Base-by-base conservation (phyloP, 2,113 vertebrate genomes). In the Phalacrocorax aristotelis region DNA sequence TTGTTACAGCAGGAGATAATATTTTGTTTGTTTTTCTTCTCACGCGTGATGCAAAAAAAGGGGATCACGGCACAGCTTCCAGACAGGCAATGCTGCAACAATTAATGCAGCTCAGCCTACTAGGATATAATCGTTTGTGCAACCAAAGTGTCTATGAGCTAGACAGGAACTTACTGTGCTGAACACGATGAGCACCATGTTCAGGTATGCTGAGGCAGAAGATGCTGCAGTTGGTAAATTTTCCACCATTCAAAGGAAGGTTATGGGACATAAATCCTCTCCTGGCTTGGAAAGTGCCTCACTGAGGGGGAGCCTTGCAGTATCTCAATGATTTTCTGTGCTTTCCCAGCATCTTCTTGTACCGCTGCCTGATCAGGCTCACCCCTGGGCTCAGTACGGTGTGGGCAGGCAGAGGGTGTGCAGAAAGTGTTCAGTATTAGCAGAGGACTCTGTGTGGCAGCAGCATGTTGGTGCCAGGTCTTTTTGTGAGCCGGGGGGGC, bases 351-450 rank as follows among this genome's bases (percentile, higher is more conserved):
- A 61, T 49, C 55, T 79, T 19, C 36, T 85, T 9, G 49, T 36
- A 36, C 27, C 65, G 16, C 55, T 57, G 32, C 17, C 49, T 55
- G 74, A 16, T 57, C 54, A 27, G 0, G 12, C 5, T 61, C 34
- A 12, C 12, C 34, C 13, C 46, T 1, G 1, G 52, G 62, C 5
- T 90, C 1, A 0, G 10, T 38, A 9, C 0, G 0, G 23, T 38
- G 52, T 65, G 32, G 58, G 7, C 14, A 12, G 58, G 5, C 8
- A 9, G 29, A 22, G 11, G 23, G 6, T 25, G 74, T 51, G 57
- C 42, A 18, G 46, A 71, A 76, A 66, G 15, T 54, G 25, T 23
- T 38, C 18, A 3, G 5, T 1, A 0, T 52, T 32, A 86, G 76
- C 61, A 82, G 61, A 61, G 42, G 38, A 14, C 14, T 15, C 16